These are phyloP conservation scores for Chiroxiphia lanceolata DNA, from an alignment of 2,797 vertebrate genomes.

Conservation along the genomic window DNA sequence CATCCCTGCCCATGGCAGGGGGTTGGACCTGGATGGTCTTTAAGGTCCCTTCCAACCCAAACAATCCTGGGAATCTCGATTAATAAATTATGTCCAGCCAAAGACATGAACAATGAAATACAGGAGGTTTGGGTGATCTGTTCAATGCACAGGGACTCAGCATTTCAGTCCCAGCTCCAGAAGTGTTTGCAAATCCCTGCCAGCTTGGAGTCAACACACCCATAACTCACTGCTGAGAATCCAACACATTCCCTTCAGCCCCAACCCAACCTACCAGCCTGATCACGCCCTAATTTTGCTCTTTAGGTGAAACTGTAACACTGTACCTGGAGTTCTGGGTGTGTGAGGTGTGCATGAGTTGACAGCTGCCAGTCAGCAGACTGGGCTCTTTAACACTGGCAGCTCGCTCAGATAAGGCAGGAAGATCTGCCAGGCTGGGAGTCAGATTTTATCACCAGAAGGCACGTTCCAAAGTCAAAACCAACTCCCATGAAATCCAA, in stretches of 20 bases:
- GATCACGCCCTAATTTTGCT: not conserved
- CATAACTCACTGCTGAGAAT: not conserved
- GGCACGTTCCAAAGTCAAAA: not conserved
- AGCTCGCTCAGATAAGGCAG: not conserved
- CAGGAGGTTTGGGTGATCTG: not conserved
- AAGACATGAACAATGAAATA: not conserved
- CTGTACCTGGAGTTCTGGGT: not conserved
- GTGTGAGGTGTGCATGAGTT: not conserved
- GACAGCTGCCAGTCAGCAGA: not conserved
- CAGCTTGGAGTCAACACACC: not conserved
- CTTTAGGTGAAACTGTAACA: not conserved
- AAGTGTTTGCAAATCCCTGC: not conserved
- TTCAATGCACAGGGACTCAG: not conserved
- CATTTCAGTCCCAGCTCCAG: not conserved
- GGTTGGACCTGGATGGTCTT: not conserved
- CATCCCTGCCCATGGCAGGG: not conserved
- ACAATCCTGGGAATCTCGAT: not conserved
- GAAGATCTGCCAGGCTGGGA: not conserved
- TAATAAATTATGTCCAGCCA: not conserved
- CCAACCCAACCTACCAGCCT: not conserved
- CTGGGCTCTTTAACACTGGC: not conserved
- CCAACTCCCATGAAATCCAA: not conserved
- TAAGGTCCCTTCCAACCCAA: not conserved
- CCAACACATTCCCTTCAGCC: not conserved
- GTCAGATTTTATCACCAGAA: not conserved